These are phyloP conservation scores for Pygmarrhopalites habei DNA, from an alignment of 1,140 invertebrate species.

Conservation along the genomic window DNA sequence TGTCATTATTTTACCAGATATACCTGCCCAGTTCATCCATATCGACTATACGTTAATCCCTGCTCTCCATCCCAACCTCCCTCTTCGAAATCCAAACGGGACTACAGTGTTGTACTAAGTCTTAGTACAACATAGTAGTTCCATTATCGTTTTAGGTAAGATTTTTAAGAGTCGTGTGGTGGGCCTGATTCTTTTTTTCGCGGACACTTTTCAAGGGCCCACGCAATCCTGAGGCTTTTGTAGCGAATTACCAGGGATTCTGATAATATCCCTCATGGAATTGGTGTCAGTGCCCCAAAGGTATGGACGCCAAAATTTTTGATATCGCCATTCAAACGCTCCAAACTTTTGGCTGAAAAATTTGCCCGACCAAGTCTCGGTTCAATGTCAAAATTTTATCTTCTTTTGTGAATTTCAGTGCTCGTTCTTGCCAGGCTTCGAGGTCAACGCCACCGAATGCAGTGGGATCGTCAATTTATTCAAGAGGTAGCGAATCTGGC, in stretches of 20 bases:
- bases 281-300: conserved; percentile 4
- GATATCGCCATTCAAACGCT: background rate
- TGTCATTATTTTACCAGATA: no score
- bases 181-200: background rate
- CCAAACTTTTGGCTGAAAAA: background rate
- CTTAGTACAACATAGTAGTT: no score
- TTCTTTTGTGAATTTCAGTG: conserved; percentile 21
- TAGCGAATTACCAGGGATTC: background rate
- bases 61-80: no score
- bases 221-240: background rate
- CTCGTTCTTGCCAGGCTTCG: conserved; percentile 16
- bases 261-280: background rate
- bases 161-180: no score
- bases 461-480: conserved; percentile 17
- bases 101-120: no score
- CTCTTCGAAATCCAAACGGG: no score
- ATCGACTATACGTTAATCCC: no score
- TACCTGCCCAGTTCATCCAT: no score
- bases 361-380: background rate
- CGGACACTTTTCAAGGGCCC: background rate
- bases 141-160: no score
- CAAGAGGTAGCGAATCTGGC: conserved; percentile 12
- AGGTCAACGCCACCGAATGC: conserved; percentile 17
- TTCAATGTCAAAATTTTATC: background rate
- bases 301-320: background rate